phyloP scores from a whole-genome alignment of 2,113 vertebrate species.

The Dipodomys stephensi region DNA sequence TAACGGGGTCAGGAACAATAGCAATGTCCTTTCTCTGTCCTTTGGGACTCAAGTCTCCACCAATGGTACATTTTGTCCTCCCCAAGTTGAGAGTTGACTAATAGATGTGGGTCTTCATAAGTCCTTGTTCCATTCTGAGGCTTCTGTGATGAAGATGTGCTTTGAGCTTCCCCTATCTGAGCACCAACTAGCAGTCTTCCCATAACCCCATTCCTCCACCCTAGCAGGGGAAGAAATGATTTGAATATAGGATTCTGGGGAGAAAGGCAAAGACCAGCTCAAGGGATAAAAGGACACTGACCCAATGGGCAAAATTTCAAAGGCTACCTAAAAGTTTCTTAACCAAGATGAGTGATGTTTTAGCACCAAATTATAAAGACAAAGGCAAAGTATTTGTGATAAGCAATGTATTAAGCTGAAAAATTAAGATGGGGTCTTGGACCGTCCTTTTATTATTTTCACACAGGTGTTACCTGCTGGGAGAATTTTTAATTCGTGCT shows the following conservation, averaged over 20 bases:
- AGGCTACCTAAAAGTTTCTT: not conserved
- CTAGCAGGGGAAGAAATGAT: not conserved
- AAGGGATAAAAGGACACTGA: not conserved
- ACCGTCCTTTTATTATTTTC: not conserved
- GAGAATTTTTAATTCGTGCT: not conserved
- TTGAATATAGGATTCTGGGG: not conserved
- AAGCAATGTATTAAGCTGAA: not conserved
- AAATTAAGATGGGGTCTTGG: not conserved
- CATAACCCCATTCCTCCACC: not conserved
- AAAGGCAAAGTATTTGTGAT: not conserved
- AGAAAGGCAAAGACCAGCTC: rapidly evolving
- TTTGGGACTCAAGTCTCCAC: not conserved
- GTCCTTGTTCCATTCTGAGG: not conserved
- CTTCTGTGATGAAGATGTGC: not conserved
- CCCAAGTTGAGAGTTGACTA: not conserved
- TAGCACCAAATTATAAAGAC: not conserved
- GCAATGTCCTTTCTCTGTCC: too few species aligned
- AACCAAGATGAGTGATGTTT: not conserved
- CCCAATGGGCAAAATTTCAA: not conserved
- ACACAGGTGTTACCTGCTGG: not conserved
- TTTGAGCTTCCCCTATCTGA: too few species aligned
- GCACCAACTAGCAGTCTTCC: not conserved
- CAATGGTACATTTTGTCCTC: not conserved
- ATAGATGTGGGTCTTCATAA: not conserved
- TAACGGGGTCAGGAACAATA: not conserved